These are phyloP conservation scores for Eulemur mongoz DNA, from an alignment of 2,797 vertebrate species.

Conservation along the genomic window DNA sequence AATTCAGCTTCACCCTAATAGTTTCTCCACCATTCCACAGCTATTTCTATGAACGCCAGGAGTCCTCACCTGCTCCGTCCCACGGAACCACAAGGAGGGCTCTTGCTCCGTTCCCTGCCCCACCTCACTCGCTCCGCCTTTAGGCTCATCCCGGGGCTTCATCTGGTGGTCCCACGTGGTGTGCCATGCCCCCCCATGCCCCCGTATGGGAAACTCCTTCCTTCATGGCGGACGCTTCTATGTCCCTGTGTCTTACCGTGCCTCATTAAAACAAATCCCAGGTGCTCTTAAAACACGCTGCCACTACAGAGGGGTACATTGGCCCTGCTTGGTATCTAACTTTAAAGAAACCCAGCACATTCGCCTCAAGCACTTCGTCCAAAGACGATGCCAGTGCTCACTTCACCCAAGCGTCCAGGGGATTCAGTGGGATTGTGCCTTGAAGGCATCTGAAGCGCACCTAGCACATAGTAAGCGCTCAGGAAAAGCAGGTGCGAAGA, in stretches of 20 bases:
- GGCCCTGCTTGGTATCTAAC: not conserved
- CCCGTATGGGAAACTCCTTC: not conserved
- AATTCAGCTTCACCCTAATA: not conserved
- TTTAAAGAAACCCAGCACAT: not conserved
- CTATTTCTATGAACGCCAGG: not conserved
- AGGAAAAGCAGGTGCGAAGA: not conserved
- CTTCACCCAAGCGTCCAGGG: not conserved
- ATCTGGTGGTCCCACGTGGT: not conserved
- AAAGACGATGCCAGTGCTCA: not conserved
- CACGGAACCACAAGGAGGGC: not conserved
- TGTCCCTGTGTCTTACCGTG: not conserved
- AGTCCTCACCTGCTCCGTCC: not conserved
- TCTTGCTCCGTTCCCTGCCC: no score
- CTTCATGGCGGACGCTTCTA: not conserved
- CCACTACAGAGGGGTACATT: not conserved
- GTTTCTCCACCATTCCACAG: not conserved
- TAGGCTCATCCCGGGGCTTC: not conserved
- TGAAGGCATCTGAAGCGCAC: not conserved
- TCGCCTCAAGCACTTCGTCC: not conserved
- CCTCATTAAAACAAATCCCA: not conserved
- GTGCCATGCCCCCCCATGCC: not conserved
- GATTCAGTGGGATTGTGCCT: not conserved
- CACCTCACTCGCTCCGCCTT: not conserved
- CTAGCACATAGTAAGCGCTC: not conserved
- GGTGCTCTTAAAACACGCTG: not conserved